Evolutionary conservation across 2,888 invertebrate genomes (phyloP).

Genomic region (Synergus laeviventris): DNA sequence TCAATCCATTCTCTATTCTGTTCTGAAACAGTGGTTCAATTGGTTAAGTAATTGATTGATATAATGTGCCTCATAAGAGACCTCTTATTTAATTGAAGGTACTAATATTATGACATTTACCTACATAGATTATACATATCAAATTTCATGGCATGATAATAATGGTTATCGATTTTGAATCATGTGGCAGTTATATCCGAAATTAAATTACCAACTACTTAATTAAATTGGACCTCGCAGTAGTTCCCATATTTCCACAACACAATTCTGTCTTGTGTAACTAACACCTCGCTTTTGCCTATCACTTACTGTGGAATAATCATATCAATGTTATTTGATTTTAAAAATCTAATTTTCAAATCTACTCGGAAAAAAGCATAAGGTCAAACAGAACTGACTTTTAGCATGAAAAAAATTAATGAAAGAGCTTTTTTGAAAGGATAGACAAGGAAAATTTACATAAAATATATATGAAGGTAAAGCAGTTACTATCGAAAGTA

Average conservation of each 20-base stretch:
- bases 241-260: background rate
- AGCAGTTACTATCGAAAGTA: background rate
- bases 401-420: too few relatives aligned
- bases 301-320: background rate
- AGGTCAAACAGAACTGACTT: background rate
- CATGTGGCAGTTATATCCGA: background rate
- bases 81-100: too few relatives aligned
- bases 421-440: too few relatives aligned
- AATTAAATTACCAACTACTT: constrained; percentile 20
- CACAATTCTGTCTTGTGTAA: constrained; percentile 12
- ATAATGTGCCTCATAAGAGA: too few relatives aligned
- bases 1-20: background rate
- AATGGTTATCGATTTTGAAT: background rate
- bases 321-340: background rate
- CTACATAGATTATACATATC: too few relatives aligned
- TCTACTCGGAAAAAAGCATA: background rate
- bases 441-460: too few relatives aligned
- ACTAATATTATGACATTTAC: too few relatives aligned
- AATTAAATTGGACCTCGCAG: constrained; percentile 5
- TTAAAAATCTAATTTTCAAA: too few relatives aligned
- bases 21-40: background rate
- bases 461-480: background rate
- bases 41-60: background rate
- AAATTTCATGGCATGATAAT: too few relatives aligned
- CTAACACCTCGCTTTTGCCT: constrained; percentile 2